phyloP scores from a whole-genome alignment of 1,140 invertebrate genomes.

The Dreissena polymorpha region DNA sequence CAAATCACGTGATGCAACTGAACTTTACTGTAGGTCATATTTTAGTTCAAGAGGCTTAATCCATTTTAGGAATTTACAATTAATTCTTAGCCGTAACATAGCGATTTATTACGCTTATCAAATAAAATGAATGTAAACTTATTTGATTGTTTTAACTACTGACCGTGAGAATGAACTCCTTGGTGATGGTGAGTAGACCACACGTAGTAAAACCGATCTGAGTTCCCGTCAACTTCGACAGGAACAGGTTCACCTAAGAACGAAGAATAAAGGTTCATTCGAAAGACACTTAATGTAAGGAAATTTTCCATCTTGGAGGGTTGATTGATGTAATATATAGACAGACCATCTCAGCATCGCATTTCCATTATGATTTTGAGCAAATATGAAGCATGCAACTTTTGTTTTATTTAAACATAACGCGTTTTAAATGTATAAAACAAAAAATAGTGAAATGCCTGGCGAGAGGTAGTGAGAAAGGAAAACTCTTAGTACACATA shows the following conservation, averaged over 20 bases:
- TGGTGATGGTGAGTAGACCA: constrained; percentile 37
- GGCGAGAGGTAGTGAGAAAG: too few species aligned
- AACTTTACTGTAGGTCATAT: background rate
- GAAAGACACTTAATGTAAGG: background rate
- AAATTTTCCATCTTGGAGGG: background rate
- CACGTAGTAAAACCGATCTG: constrained; percentile 34
- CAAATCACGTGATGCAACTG: too few species aligned
- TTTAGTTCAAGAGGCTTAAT: background rate
- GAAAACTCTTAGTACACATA: too few species aligned
- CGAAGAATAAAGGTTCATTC: background rate
- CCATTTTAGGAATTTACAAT: background rate
- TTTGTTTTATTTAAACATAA: too few species aligned
- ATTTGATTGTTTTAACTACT: background rate
- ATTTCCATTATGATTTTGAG: background rate
- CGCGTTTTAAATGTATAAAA: too few species aligned
- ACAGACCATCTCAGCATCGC: background rate
- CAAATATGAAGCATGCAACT: background rate
- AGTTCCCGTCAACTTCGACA: constrained; percentile 45
- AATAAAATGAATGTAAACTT: background rate
- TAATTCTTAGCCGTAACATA: background rate
- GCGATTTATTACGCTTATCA: background rate
- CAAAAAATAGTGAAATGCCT: too few species aligned
- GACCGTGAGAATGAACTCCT: constrained; percentile 49
- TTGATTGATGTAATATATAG: background rate
- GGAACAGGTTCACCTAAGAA: constrained; percentile 41